Percentiles rank a stretch among this genome's conserved stretches.
Evolutionary conservation across 2,888 invertebrate genomes (phyloP).

Genomic region (Cryptosula pallasiana): DNA sequence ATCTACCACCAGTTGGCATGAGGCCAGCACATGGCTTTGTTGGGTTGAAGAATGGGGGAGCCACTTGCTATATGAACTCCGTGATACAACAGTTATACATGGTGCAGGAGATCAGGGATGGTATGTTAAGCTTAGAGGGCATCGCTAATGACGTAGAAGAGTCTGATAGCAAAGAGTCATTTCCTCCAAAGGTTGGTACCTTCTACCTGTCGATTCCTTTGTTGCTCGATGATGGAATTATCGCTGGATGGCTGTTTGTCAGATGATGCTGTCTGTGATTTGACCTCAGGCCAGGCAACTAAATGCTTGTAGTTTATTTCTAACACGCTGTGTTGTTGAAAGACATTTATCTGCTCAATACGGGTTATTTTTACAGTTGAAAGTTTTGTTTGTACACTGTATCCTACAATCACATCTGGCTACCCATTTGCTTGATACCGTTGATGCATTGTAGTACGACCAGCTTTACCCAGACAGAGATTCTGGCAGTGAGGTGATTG

Average conservation of each 20-base stretch:
- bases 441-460: constrained; percentile 15
- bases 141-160: constrained; percentile 24
- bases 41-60: constrained; percentile 95
- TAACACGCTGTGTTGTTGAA: no score
- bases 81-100: constrained; percentile 75
- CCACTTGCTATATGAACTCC: constrained; percentile 99
- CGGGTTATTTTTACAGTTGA: no score
- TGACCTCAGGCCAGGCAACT: no score
- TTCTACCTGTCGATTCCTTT: not conserved
- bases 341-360: no score
- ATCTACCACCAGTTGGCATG: constrained; percentile 87
- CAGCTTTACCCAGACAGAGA: not conserved
- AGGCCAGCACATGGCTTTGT: constrained; percentile 86
- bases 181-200: constrained; percentile 1
- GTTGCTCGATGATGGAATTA: not conserved
- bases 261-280: no score
- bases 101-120: constrained; percentile 18
- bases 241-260: no score
- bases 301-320: no score
- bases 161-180: not conserved
- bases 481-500: constrained; percentile 1
- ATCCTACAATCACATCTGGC: no score
- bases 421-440: no score
- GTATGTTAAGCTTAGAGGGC: not conserved
- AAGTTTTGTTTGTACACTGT: no score